A percentile compares a stretch with the other conserved stretches of the same genome.
phyloP scores from a whole-genome alignment of 2,113 vertebrate genomes.

The Emberiza fucata region DNA sequence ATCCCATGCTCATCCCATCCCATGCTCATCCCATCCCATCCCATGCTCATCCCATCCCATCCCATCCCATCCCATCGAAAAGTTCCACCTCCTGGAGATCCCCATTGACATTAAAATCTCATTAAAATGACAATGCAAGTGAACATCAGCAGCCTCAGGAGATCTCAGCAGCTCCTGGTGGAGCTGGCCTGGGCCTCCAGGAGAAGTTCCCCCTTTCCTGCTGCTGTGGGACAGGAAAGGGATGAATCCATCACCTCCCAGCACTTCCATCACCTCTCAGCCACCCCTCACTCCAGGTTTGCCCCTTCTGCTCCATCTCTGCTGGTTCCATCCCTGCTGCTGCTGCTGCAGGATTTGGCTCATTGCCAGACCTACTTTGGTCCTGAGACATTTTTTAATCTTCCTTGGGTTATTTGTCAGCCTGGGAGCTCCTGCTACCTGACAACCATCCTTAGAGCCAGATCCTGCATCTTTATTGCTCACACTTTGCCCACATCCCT shows the following conservation, averaged over 20 bases:
- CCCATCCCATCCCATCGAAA: neutral
- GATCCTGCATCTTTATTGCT: neutral
- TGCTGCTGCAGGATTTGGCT: neutral
- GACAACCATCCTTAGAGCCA: neutral
- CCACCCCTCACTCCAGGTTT: neutral
- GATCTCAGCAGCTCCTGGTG: too few species aligned
- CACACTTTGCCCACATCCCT: neutral
- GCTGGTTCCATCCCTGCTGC: neutral
- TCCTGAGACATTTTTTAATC: neutral
- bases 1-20: too few species aligned
- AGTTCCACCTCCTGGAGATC: neutral
- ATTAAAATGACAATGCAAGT: neutral
- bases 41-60: too few species aligned
- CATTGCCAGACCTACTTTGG: neutral
- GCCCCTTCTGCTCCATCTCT: neutral
- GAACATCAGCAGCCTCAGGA: neutral
- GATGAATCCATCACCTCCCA: neutral
- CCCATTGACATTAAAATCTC: neutral
- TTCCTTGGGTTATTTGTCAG: neutral
- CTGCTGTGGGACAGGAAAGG: neutral
- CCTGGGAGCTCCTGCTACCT: neutral
- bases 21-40: too few species aligned
- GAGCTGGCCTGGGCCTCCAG: neutral
- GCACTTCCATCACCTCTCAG: neutral
- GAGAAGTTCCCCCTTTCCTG: neutral